Conservation (phyloP, 2,888 invertebrate species). For the Piscicola geometra region DNA sequence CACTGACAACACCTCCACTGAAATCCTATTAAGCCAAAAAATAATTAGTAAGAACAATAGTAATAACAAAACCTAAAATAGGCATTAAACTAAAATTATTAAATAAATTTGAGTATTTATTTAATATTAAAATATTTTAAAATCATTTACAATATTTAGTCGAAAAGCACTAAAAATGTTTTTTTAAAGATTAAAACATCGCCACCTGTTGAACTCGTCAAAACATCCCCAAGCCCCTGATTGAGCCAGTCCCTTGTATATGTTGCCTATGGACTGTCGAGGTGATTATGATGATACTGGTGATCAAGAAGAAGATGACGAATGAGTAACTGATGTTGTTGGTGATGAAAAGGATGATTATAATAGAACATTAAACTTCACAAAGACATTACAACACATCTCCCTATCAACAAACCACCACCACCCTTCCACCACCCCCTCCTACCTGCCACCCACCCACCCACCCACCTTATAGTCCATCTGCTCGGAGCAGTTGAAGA, state of each 20-base stretch:
- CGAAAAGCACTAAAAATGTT: too few species aligned
- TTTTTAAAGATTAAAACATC: too few species aligned
- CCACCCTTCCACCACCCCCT: not conserved
- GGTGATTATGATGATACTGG: too few species aligned
- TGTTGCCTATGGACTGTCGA: conserved; percentile 73
- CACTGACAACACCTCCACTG: conserved; percentile 91
- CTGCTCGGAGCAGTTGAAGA: conserved; percentile 94
- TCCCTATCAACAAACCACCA: not conserved
- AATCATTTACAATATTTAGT: too few species aligned
- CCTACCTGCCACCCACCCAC: too few species aligned
- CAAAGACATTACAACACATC: not conserved
- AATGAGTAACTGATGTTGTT: too few species aligned
- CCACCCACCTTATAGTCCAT: conserved; percentile 72
- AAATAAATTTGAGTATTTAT: too few species aligned
- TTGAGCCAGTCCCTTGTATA: conserved; percentile 92
- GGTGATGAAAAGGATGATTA: too few species aligned
- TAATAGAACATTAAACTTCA: too few species aligned
- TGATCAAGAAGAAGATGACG: too few species aligned
- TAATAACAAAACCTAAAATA: not conserved
- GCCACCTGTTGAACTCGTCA: conserved; percentile 83
- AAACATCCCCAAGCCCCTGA: conserved; percentile 98
- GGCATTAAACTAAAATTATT: too few species aligned
- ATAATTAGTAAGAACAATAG: not conserved
- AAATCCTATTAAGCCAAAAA: conserved; percentile 63
- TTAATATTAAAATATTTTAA: too few species aligned